Conservation (phyloP, 1,140 invertebrate genomes). For the Cryptotermes secundus region DNA sequence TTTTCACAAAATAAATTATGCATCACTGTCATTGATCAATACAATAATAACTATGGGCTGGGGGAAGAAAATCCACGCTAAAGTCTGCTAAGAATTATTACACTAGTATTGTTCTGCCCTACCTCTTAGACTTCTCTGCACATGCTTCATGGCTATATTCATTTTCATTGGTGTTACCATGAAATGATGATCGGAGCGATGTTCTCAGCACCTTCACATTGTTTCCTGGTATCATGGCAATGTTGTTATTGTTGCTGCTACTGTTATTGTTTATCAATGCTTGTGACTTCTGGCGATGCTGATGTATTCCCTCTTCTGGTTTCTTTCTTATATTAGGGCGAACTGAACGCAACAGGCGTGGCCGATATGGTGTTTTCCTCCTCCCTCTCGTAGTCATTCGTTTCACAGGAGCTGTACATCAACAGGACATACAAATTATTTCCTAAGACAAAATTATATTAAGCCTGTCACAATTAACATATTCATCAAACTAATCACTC, state of each 20-base stretch:
- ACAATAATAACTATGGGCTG: background rate
- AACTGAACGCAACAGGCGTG: background rate
- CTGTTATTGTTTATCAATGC: constrained; percentile 7
- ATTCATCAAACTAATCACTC: too few relatives aligned
- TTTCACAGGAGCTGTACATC: background rate
- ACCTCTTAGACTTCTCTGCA: background rate
- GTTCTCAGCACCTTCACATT: background rate
- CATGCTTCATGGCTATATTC: background rate
- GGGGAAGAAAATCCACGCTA: background rate
- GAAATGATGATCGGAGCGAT: background rate
- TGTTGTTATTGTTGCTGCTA: constrained; percentile 3
- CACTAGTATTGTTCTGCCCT: background rate
- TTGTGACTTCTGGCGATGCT: background rate
- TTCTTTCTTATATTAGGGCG: background rate
- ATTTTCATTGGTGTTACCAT: constrained; percentile 9
- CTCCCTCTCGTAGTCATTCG: background rate
- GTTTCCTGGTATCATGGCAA: background rate
- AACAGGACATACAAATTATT: too few relatives aligned
- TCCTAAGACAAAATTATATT: too few relatives aligned
- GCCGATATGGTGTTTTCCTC: background rate
- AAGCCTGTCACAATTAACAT: too few relatives aligned
- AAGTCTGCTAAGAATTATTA: background rate
- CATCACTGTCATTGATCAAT: background rate
- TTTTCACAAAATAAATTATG: constrained; percentile 13
- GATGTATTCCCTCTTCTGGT: background rate